Conservation (phyloP, 2,888 invertebrate species). For the Drosophila paranaensis region DNA sequence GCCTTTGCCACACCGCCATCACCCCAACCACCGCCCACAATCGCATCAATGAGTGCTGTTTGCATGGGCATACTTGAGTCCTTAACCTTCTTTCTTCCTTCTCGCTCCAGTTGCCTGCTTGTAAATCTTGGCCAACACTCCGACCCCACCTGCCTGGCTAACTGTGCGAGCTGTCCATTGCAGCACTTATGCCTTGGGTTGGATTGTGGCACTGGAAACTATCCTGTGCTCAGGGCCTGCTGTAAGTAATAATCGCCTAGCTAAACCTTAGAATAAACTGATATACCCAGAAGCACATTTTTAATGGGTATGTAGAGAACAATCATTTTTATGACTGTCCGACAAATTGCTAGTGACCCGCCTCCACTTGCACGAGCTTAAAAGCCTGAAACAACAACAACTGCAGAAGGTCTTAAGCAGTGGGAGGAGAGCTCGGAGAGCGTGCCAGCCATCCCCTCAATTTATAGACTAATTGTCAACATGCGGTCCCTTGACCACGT, state of each 20-base stretch:
- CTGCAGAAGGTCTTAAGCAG: constrained; percentile 14
- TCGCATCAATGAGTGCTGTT: constrained; percentile 15
- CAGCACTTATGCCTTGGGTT: no score
- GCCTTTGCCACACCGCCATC: constrained; percentile 21
- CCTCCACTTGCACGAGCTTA: constrained; percentile 2
- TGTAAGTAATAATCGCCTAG: not conserved
- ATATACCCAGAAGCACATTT: not conserved
- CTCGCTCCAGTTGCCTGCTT: not conserved
- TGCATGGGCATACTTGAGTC: constrained; percentile 7
- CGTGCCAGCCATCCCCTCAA: constrained; percentile 45
- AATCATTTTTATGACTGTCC: constrained; percentile 54
- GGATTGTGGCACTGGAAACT: not conserved
- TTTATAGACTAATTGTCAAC: constrained; percentile 73
- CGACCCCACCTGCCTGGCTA: no score
- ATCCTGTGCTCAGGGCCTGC: not conserved
- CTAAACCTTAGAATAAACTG: not conserved
- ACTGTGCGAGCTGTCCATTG: no score
- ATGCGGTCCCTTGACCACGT: constrained; percentile 35
- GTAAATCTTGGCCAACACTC: constrained; percentile 40
- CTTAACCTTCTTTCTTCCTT: not conserved
- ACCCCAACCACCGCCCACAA: constrained; percentile 4
- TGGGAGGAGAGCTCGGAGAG: not conserved
- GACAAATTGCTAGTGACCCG: constrained; percentile 14
- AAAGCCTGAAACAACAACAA: constrained; percentile 26
- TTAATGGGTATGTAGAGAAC: constrained; percentile 37